phyloP scores from a whole-genome alignment of 2,888 invertebrate species.

The Volucella inflata region DNA sequence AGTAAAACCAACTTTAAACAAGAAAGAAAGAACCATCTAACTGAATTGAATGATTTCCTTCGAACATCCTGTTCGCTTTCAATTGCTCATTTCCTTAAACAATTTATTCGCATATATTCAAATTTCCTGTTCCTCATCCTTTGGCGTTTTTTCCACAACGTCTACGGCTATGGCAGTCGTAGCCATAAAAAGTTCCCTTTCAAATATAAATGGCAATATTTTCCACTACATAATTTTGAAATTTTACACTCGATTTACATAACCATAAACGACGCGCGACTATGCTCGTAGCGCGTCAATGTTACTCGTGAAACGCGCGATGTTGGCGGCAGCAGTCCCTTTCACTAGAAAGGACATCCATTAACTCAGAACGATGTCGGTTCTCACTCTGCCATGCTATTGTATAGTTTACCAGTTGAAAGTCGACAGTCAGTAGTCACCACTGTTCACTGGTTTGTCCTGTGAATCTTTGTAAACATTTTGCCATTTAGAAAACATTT shows the following conservation, averaged over 20 bases:
- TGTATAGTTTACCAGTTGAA: not conserved
- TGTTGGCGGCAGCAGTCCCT: not conserved
- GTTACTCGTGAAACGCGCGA: not conserved
- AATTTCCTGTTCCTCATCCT: slow-evolving; percentile 18
- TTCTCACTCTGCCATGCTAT: slow-evolving; percentile 14
- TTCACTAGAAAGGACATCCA: slow-evolving; percentile 58
- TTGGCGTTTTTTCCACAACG: not conserved
- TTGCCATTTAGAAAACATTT: slow-evolving; percentile 38
- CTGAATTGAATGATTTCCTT: slow-evolving; percentile 67
- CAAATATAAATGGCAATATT: slow-evolving; percentile 72
- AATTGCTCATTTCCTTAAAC: slow-evolving; percentile 54
- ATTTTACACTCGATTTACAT: slow-evolving; percentile 76
- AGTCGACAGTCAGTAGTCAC: not conserved
- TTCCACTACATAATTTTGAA: slow-evolving; percentile 73
- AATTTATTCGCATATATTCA: slow-evolving; percentile 6
- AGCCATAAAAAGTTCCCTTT: not conserved
- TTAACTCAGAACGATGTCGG: slow-evolving; percentile 30
- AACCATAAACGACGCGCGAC: slow-evolving; percentile 59
- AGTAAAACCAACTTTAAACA: not conserved
- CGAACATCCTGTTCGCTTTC: slow-evolving; percentile 57
- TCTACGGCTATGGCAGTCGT: not conserved
- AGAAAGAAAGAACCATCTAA: slow-evolving; percentile 9
- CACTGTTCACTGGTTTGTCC: not conserved
- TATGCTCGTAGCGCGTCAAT: slow-evolving; percentile 6
- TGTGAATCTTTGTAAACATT: slow-evolving; percentile 29